phyloP scores from a whole-genome alignment of 2,113 vertebrate species.

The Rhinopithecus roxellana region DNA sequence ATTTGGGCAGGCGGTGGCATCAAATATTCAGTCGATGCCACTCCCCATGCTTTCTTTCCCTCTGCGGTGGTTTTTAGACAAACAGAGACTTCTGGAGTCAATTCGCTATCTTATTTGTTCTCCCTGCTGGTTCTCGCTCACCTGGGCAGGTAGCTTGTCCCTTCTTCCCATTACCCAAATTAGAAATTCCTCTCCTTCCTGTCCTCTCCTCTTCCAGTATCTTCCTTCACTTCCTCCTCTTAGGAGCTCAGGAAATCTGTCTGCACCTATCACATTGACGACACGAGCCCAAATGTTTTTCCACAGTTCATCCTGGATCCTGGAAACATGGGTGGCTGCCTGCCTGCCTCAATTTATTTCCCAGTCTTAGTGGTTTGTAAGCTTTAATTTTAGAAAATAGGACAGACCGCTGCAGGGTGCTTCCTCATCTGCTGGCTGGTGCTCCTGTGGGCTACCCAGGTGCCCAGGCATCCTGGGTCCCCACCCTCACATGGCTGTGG shows the following conservation, averaged over 20 bases:
- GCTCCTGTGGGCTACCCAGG: too few species aligned
- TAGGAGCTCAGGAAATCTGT: background rate
- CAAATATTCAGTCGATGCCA: too few species aligned
- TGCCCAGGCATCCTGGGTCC: background rate
- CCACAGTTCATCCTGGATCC: too few species aligned
- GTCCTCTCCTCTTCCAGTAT: background rate
- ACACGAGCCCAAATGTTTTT: accelerated
- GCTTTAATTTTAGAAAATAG: background rate
- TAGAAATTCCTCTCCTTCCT: background rate
- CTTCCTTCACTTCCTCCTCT: background rate
- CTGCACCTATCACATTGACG: background rate
- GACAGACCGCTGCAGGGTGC: accelerated
- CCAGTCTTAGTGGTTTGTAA: accelerated
- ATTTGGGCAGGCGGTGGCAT: accelerated
- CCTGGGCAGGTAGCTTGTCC: too few species aligned
- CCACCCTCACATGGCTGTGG: accelerated
- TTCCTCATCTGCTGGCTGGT: accelerated
- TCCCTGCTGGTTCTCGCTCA: accelerated
- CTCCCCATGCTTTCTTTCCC: background rate
- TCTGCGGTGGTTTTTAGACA: too few species aligned
- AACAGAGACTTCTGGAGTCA: background rate
- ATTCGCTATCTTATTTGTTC: background rate
- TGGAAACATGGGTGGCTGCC: accelerated
- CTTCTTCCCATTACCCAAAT: background rate
- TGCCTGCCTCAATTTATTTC: background rate